Evolutionary conservation across 2,113 vertebrate genomes (phyloP).

Genomic region (Melanerpes formicivorus): DNA sequence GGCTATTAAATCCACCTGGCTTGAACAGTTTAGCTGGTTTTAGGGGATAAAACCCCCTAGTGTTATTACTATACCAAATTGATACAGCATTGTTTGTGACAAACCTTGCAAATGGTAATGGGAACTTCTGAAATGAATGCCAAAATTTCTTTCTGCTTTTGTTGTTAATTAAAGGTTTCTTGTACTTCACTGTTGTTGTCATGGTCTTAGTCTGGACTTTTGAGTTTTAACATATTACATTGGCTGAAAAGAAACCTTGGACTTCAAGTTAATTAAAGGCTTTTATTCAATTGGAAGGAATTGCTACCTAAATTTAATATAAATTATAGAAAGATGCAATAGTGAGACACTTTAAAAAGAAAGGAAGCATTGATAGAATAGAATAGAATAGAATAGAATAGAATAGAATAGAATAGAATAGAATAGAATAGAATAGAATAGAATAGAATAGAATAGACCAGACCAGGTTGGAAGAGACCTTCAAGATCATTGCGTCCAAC

Average conservation of each 20-base stretch:
- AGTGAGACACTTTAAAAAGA: neutral
- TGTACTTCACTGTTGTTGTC: neutral
- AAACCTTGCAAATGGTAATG: neutral
- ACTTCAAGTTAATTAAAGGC: neutral
- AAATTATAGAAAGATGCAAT: neutral
- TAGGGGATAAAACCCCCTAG: neutral
- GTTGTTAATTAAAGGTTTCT: neutral
- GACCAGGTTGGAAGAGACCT: too few relatives aligned
- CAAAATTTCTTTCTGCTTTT: neutral
- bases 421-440: too few relatives aligned
- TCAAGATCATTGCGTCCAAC: too few relatives aligned
- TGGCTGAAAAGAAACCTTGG: neutral
- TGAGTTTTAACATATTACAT: neutral
- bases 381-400: too few relatives aligned
- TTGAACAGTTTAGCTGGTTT: neutral
- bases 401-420: too few relatives aligned
- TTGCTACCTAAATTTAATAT: neutral
- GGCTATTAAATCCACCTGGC: conserved; percentile 14
- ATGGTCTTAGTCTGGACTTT: neutral
- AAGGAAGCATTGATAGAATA: neutral
- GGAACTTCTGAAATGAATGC: neutral
- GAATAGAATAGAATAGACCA: too few relatives aligned
- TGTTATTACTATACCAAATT: neutral
- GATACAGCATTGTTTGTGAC: neutral
- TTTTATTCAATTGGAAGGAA: neutral